Conservation (phyloP, 2,113 vertebrate genomes). For the Athene cunicularia region DNA sequence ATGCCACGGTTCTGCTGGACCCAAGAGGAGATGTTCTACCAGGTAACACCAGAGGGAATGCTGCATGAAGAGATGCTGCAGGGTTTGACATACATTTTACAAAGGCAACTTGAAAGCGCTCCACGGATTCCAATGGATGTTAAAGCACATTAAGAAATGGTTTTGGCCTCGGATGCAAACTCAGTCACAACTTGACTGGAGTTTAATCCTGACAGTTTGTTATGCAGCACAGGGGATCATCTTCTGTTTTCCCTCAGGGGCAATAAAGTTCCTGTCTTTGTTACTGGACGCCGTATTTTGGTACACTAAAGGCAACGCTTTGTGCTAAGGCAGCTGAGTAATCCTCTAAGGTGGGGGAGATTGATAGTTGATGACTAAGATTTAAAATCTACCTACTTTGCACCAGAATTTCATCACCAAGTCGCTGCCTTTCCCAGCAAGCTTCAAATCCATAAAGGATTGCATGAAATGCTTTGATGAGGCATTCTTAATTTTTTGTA, state of each 20-base stretch:
- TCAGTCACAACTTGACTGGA: not conserved
- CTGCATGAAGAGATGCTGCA: not conserved
- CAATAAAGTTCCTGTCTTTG: not conserved
- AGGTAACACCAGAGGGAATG: not conserved
- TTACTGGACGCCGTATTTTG: not conserved
- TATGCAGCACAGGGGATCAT: not conserved
- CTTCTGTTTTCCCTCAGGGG: not conserved
- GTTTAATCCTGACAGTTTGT: not conserved
- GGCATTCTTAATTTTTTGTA: not conserved
- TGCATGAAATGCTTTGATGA: constrained; percentile 12
- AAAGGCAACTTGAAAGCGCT: not conserved
- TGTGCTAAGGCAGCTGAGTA: not conserved
- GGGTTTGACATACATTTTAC: not conserved
- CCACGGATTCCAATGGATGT: not conserved
- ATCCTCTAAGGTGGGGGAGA: not conserved
- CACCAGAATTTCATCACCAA: not conserved
- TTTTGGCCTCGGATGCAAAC: not conserved
- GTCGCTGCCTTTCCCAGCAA: not conserved
- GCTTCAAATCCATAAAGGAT: not conserved
- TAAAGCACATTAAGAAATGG: not conserved
- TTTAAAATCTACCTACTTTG: not conserved
- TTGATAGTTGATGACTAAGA: not conserved
- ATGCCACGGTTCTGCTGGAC: not conserved
- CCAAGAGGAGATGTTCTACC: not conserved
- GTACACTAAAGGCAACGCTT: not conserved